These are phyloP conservation scores for Pogonomyrmex californicus DNA, from an alignment of 1,140 invertebrate genomes.

Conservation along the genomic window DNA sequence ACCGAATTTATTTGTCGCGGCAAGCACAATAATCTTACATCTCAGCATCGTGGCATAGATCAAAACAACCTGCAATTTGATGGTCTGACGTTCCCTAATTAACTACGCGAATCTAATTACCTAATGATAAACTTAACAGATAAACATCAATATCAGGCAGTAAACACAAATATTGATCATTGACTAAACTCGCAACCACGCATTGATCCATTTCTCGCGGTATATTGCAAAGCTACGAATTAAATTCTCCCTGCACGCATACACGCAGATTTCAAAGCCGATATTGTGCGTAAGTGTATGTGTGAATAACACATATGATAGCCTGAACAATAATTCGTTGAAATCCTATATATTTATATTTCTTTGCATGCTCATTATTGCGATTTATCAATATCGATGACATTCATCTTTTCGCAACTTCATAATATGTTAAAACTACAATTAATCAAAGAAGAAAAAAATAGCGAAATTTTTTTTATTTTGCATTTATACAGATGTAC, in stretches of 20 bases:
- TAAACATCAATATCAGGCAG: slow-evolving; percentile 49
- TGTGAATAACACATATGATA: background rate
- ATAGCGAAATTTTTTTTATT: background rate
- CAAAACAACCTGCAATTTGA: slow-evolving; percentile 31
- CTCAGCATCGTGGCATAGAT: slow-evolving; percentile 16
- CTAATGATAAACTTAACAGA: slow-evolving; percentile 61
- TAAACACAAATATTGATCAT: slow-evolving; percentile 59
- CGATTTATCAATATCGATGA: background rate
- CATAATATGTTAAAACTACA: background rate
- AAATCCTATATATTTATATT: background rate
- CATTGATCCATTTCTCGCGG: slow-evolving; percentile 50
- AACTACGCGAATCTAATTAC: slow-evolving; percentile 50
- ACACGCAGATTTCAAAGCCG: slow-evolving; percentile 27
- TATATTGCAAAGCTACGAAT: background rate
- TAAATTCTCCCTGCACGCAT: slow-evolving; percentile 39
- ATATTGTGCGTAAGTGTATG: background rate
- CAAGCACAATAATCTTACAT: slow-evolving; percentile 14
- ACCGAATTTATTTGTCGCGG: background rate
- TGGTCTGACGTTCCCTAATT: slow-evolving; percentile 39
- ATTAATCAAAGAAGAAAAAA: background rate
- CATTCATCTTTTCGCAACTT: background rate
- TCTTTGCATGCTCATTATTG: background rate
- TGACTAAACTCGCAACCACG: slow-evolving; percentile 36
- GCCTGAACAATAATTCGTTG: background rate
- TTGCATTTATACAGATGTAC: background rate